These are phyloP conservation scores for Platysteira castanea DNA, from an alignment of 2,113 vertebrate species.

Conservation along the genomic window DNA sequence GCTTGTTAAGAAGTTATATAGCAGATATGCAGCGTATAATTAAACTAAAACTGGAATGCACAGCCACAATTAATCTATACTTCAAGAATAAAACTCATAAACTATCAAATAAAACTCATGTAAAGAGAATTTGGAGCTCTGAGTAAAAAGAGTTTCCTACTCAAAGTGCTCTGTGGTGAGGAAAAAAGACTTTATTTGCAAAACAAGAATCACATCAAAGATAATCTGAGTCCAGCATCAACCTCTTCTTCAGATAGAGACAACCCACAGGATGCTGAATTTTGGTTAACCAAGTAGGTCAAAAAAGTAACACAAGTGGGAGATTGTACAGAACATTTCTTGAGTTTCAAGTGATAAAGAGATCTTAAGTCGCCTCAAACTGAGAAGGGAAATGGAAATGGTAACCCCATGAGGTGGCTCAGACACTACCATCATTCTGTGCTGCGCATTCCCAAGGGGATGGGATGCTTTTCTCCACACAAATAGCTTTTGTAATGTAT, in stretches of 20 bases:
- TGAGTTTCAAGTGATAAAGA: neutral
- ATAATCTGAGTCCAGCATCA: constrained; percentile 15
- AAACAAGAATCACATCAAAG: neutral
- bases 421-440: neutral
- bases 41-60: neutral
- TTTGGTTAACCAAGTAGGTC: constrained; percentile 52
- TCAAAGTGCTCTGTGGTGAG: neutral
- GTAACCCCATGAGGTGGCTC: neutral
- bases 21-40: neutral
- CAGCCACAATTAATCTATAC: neutral
- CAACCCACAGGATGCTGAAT: constrained; percentile 5
- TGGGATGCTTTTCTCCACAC: neutral
- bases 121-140: neutral
- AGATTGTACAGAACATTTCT: neutral
- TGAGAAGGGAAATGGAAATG: neutral
- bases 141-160: neutral
- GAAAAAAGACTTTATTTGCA: neutral
- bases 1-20: neutral
- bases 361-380: neutral
- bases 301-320: neutral
- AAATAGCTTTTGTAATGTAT: neutral
- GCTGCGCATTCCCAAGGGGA: neutral
- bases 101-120: neutral
- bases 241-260: neutral
- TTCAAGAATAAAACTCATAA: neutral